Conservation (phyloP, 1,140 invertebrate species). For the Oncopeltus fasciatus region DNA sequence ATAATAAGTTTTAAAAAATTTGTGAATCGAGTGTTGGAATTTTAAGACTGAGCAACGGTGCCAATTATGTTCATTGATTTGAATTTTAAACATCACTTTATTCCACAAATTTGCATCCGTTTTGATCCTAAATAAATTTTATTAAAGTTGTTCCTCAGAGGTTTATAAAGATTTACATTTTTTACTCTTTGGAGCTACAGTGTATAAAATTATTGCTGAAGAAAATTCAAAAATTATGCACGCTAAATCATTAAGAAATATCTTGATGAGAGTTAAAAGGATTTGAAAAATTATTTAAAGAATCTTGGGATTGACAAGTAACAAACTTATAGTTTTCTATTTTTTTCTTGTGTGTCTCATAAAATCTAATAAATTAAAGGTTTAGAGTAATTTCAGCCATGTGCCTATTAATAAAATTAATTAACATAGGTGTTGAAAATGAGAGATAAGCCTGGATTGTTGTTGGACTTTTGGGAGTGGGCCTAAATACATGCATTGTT, state of each 20-base stretch:
- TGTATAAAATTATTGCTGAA: too few relatives aligned
- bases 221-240: too few relatives aligned
- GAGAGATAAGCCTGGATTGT: slow-evolving; percentile 11
- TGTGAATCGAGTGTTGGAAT: slow-evolving; percentile 3
- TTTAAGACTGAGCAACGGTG: slow-evolving; percentile 14
- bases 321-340: too few relatives aligned
- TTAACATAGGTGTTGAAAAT: slow-evolving; percentile 5
- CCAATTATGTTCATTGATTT: slow-evolving; percentile 12
- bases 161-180: not conserved
- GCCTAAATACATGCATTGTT: slow-evolving; percentile 12
- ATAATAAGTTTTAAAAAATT: not conserved
- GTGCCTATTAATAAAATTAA: slow-evolving; percentile 3
- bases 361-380: not conserved
- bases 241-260: too few relatives aligned
- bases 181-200: too few relatives aligned
- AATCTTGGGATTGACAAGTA: too few relatives aligned
- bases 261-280: too few relatives aligned
- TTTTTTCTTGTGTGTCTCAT: not conserved
- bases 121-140: not conserved
- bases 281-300: too few relatives aligned
- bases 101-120: not conserved
- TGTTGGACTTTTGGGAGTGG: slow-evolving; percentile 5
- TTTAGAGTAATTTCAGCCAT: slow-evolving; percentile 2
- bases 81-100: not conserved
- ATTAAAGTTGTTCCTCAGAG: not conserved